Conservation (phyloP, 2,888 invertebrate species). For the Abrostola triplasia region DNA sequence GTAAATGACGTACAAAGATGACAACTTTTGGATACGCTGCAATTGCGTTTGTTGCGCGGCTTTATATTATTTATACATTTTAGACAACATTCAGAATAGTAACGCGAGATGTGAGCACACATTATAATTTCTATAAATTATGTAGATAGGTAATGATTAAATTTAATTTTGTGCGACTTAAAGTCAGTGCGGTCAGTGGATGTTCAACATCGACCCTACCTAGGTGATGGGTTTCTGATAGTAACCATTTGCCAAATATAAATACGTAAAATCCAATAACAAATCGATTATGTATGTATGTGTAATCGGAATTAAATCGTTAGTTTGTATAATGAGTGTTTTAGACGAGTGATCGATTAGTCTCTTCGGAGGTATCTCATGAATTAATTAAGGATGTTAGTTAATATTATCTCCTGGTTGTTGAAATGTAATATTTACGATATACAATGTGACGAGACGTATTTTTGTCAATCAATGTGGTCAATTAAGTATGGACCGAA, state of each 20-base stretch:
- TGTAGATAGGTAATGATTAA: slow-evolving; percentile 75
- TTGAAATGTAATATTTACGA: slow-evolving; percentile 77
- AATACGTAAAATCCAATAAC: slow-evolving; percentile 76
- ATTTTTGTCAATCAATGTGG: slow-evolving; percentile 81
- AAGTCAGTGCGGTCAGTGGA: slow-evolving; percentile 76
- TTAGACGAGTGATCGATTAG: slow-evolving; percentile 71
- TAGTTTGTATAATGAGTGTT: slow-evolving; percentile 70
- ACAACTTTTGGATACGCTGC: slow-evolving; percentile 19
- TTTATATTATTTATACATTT: slow-evolving; percentile 34
- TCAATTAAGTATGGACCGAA: slow-evolving; percentile 84
- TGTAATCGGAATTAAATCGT: slow-evolving; percentile 60
- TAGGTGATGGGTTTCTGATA: slow-evolving; percentile 71
- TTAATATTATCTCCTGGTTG: slow-evolving; percentile 83
- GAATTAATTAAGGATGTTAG: slow-evolving; percentile 78
- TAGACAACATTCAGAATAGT: slow-evolving; percentile 38
- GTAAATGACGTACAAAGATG: slow-evolving; percentile 64
- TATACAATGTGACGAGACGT: slow-evolving; percentile 69
- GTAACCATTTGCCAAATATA: slow-evolving; percentile 85
- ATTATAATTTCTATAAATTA: slow-evolving; percentile 60
- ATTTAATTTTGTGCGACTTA: slow-evolving; percentile 72
- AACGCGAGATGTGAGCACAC: slow-evolving; percentile 56
- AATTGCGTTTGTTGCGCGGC: slow-evolving; percentile 26
- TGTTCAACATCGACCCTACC: slow-evolving; percentile 73
- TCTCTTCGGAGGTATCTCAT: slow-evolving; percentile 80
- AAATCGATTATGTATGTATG: slow-evolving; percentile 63